phyloP scores from a whole-genome alignment of 2,888 invertebrate species.

The Chouioia cunea region DNA sequence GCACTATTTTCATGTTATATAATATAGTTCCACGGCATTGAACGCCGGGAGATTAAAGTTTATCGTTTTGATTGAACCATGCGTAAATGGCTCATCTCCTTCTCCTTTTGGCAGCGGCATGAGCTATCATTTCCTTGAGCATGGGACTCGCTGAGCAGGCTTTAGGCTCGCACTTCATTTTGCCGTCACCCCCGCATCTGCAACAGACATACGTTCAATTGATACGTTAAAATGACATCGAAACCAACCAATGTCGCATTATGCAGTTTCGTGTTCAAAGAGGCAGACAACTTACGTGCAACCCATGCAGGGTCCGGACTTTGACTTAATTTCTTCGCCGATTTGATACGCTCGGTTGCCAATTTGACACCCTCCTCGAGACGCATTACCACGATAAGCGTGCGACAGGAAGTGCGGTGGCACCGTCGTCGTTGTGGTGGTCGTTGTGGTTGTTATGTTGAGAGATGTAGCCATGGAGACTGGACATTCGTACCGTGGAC shows the following conservation, averaged over 20 bases:
- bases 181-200: slow-evolving; percentile 92
- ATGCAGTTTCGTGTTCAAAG: background rate
- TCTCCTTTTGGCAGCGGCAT: slow-evolving; percentile 80
- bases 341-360: slow-evolving; percentile 87
- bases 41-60: slow-evolving; percentile 42
- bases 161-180: slow-evolving; percentile 95
- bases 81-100: slow-evolving; percentile 74
- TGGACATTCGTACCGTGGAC: slow-evolving; percentile 93
- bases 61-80: slow-evolving; percentile 36
- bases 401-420: slow-evolving; percentile 87
- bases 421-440: slow-evolving; percentile 86
- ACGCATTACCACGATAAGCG: slow-evolving; percentile 81
- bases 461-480: slow-evolving; percentile 87
- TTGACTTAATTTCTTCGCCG: slow-evolving; percentile 86
- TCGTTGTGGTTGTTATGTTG: slow-evolving; percentile 88
- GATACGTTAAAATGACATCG: too few species aligned
- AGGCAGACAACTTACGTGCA: slow-evolving; percentile 86
- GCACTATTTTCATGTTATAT: slow-evolving; percentile 45
- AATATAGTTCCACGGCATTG: slow-evolving; percentile 42
- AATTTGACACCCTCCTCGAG: slow-evolving; percentile 86
- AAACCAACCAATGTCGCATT: too few species aligned
- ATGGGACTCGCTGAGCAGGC: slow-evolving; percentile 91
- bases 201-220: too few species aligned
- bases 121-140: slow-evolving; percentile 90
- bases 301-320: slow-evolving; percentile 93